Conservation (phyloP, 2,797 vertebrate genomes). For the Pyrocephalus nanus region DNA sequence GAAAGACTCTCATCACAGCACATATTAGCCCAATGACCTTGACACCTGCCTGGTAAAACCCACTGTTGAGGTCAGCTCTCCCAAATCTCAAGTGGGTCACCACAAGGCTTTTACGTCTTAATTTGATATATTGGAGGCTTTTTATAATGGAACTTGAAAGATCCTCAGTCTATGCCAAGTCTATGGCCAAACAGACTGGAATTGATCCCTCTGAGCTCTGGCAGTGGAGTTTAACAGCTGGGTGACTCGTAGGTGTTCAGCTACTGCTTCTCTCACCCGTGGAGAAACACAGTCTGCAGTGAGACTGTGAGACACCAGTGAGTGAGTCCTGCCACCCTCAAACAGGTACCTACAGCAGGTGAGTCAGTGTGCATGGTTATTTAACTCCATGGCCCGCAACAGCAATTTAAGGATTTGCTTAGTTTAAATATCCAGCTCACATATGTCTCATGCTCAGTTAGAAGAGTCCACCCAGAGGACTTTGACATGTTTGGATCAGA, state of each 20-base stretch:
- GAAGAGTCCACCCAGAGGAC: neutral
- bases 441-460: neutral
- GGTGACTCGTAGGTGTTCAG: neutral
- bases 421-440: neutral
- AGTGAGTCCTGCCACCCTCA: neutral
- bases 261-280: neutral
- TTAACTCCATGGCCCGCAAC: neutral
- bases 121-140: neutral
- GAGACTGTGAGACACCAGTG: neutral
- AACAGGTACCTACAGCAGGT: neutral
- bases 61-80: neutral
- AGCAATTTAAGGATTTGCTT: neutral
- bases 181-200: neutral
- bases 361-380: neutral
- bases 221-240: neutral
- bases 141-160: neutral
- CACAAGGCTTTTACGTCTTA: neutral
- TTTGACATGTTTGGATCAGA: neutral
- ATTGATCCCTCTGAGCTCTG: neutral
- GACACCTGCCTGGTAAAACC: neutral
- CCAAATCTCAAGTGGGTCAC: neutral
- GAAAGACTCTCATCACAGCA: neutral
- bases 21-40: neutral
- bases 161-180: neutral
- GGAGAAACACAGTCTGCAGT: neutral